Evolutionary conservation across 2,888 invertebrate genomes (phyloP).

Genomic region (Nephrotoma appendiculata): DNA sequence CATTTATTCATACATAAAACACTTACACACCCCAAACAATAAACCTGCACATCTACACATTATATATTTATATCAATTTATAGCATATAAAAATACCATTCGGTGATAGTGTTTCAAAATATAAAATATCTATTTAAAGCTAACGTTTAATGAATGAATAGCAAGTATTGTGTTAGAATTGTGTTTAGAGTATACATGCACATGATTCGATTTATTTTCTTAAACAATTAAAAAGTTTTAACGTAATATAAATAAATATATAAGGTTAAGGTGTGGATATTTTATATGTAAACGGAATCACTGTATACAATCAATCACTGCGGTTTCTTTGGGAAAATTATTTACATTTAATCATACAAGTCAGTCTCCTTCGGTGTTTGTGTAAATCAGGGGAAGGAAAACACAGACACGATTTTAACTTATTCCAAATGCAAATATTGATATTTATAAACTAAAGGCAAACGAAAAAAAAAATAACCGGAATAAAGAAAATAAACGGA

Average conservation of each 20-base stretch:
- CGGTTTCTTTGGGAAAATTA: background rate
- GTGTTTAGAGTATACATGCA: background rate
- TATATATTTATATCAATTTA: background rate
- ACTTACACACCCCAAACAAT: background rate
- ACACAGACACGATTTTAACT: background rate
- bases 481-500: background rate
- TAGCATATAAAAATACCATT: background rate
- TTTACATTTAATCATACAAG: background rate
- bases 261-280: background rate
- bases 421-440: background rate
- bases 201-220: background rate
- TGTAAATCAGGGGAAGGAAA: background rate
- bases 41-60: background rate
- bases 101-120: background rate
- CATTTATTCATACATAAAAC: background rate
- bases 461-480: background rate
- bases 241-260: background rate
- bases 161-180: background rate
- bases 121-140: background rate
- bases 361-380: background rate
- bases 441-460: background rate
- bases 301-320: background rate
- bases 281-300: background rate
- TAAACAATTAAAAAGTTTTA: background rate
- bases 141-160: background rate